A percentile compares a stretch with the other conserved stretches of the same genome.
phyloP scores from a whole-genome alignment of 2,797 vertebrate species.

The Paratrypauchen microcephalus region DNA sequence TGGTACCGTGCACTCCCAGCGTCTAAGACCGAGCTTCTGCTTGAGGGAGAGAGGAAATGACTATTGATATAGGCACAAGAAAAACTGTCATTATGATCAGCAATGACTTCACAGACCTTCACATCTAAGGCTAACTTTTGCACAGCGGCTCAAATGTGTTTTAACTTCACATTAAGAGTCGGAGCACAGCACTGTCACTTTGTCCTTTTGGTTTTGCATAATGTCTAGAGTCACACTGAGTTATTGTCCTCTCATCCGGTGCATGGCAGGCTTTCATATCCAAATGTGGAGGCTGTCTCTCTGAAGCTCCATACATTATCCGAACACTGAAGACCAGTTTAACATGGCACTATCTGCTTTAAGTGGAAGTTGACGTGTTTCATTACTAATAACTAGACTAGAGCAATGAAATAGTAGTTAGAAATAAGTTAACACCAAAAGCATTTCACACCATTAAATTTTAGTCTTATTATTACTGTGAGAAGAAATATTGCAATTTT shows the following conservation, averaged over 20 bases:
- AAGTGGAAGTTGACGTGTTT: conserved; percentile 42
- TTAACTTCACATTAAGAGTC: conserved; percentile 43
- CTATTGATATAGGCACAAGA: conserved; percentile 63
- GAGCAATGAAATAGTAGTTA: neutral
- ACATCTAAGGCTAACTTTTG: conserved; percentile 53
- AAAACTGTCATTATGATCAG: conserved; percentile 65
- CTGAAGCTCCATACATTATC: conserved; percentile 74
- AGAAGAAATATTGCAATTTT: too few species aligned
- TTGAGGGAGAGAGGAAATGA: conserved; percentile 65
- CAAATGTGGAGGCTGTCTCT: conserved; percentile 63
- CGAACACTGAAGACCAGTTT: conserved; percentile 58
- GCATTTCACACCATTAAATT: too few species aligned
- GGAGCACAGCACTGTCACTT: conserved; percentile 36
- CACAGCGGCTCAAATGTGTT: conserved; percentile 51
- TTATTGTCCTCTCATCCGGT: conserved; percentile 63
- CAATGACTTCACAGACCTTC: conserved; percentile 50
- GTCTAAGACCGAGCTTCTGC: conserved; percentile 56
- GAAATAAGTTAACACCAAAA: too few species aligned
- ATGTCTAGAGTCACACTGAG: conserved; percentile 41
- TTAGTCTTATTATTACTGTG: too few species aligned
- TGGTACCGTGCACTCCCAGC: conserved; percentile 63
- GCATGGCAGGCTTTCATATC: conserved; percentile 58
- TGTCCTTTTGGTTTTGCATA: conserved; percentile 47
- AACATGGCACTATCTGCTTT: conserved; percentile 50
- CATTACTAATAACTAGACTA: conserved; percentile 39